phyloP scores from a whole-genome alignment of 2,888 invertebrate genomes.

The Bedellia somnulentella region DNA sequence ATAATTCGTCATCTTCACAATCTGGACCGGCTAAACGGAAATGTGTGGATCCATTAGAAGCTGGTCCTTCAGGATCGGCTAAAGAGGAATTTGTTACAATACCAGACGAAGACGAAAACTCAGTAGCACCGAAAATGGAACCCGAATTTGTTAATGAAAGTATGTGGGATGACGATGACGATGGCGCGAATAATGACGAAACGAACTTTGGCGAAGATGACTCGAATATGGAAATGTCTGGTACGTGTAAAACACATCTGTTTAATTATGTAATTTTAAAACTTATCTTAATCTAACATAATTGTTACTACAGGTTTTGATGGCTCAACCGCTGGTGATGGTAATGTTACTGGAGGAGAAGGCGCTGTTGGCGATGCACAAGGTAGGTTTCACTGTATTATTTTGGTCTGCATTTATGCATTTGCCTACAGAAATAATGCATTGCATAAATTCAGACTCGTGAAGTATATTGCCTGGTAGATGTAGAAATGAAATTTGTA shows the following conservation, averaged over 20 bases:
- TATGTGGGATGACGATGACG: conserved; percentile 63
- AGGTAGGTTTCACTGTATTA: conserved; percentile 49
- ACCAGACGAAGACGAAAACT: conserved; percentile 56
- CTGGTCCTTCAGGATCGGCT: conserved; percentile 58
- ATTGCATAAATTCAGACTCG: no score
- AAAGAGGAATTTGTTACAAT: conserved; percentile 58
- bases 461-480: no score
- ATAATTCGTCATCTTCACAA: conserved; percentile 62
- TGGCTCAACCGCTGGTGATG: conserved; percentile 52
- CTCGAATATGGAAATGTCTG: conserved; percentile 66
- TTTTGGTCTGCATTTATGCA: no score
- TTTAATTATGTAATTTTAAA: neutral
- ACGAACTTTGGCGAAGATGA: conserved; percentile 67
- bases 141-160: conserved; percentile 67
- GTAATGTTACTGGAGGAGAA: conserved; percentile 52
- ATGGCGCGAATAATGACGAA: conserved; percentile 65
- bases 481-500: conserved; percentile 48
- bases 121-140: conserved; percentile 68
- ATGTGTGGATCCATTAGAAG: conserved; percentile 64
- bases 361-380: conserved; percentile 59
- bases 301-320: conserved; percentile 35
- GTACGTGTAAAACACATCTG: conserved; percentile 17
- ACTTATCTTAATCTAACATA: neutral
- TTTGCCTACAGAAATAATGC: no score
- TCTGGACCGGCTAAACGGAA: conserved; percentile 58